phyloP scores from a whole-genome alignment of 1,140 invertebrate species.

The Helicoverpa armigera region DNA sequence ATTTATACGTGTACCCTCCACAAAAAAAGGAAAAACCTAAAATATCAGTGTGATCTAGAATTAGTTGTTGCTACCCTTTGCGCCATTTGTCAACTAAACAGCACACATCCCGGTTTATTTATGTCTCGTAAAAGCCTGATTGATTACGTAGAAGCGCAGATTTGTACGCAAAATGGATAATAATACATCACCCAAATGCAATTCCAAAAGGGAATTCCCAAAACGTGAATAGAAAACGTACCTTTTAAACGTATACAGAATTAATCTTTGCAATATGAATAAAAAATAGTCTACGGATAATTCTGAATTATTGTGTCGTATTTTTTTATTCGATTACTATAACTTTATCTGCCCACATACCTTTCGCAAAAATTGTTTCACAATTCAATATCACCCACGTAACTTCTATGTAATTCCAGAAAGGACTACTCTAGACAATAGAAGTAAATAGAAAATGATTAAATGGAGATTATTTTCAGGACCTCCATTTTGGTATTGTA shows the following conservation, averaged over 20 bases:
- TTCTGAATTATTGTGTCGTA: too few species aligned
- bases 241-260: not conserved
- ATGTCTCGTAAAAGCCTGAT: slow-evolving; percentile 56
- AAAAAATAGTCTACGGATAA: too few species aligned
- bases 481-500: not conserved
- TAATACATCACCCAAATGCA: slow-evolving; percentile 55
- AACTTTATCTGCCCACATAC: too few species aligned
- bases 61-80: not conserved
- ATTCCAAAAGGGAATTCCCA: slow-evolving; percentile 20
- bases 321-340: too few species aligned
- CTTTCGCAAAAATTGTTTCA: too few species aligned
- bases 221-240: slow-evolving; percentile 9
- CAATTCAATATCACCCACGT: too few species aligned
- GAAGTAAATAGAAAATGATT: not conserved
- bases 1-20: too few species aligned
- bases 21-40: not conserved
- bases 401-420: not conserved
- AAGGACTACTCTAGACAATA: not conserved
- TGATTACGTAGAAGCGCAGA: slow-evolving; percentile 57
- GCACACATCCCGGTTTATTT: slow-evolving; percentile 52
- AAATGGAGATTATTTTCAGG: not conserved
- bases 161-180: slow-evolving; percentile 54
- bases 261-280: too few species aligned
- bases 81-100: slow-evolving; percentile 38
- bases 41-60: not conserved